These are phyloP conservation scores for Baronia brevicornis DNA, from an alignment of 2,888 invertebrate species.

Conservation along the genomic window DNA sequence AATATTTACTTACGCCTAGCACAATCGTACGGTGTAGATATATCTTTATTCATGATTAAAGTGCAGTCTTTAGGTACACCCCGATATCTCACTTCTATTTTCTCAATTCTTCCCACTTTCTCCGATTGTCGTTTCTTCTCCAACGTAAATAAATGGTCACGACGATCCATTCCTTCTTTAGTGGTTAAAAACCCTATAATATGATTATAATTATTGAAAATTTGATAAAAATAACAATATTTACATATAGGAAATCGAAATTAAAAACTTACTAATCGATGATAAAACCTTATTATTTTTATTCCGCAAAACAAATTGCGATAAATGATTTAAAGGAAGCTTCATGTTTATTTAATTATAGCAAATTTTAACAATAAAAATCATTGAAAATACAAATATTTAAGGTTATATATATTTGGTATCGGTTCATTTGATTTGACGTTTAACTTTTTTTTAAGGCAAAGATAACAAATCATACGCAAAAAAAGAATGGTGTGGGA, in stretches of 20 bases:
- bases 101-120: slow-evolving; percentile 89
- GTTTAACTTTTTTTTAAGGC: too few species aligned
- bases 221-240: not conserved
- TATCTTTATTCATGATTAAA: slow-evolving; percentile 90
- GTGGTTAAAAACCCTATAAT: slow-evolving; percentile 59
- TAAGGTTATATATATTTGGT: slow-evolving; percentile 6
- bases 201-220: not conserved
- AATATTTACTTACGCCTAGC: slow-evolving; percentile 82
- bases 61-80: slow-evolving; percentile 84
- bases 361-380: slow-evolving; percentile 6
- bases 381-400: slow-evolving; percentile 13
- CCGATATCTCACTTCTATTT: slow-evolving; percentile 89
- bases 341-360: slow-evolving; percentile 38
- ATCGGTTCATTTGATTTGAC: too few species aligned
- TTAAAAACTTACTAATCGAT: slow-evolving; percentile 32
- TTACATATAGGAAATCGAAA: slow-evolving; percentile 1
- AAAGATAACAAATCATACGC: too few species aligned
- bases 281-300: slow-evolving; percentile 26
- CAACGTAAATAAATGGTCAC: slow-evolving; percentile 82
- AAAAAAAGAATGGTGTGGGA: too few species aligned
- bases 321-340: slow-evolving; percentile 35
- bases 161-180: slow-evolving; percentile 70
- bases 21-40: slow-evolving; percentile 95
- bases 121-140: slow-evolving; percentile 85
- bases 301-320: slow-evolving; percentile 33